Base-by-base conservation (phyloP, 2,888 invertebrate genomes). In the Lasioglossum zephyrum region DNA sequence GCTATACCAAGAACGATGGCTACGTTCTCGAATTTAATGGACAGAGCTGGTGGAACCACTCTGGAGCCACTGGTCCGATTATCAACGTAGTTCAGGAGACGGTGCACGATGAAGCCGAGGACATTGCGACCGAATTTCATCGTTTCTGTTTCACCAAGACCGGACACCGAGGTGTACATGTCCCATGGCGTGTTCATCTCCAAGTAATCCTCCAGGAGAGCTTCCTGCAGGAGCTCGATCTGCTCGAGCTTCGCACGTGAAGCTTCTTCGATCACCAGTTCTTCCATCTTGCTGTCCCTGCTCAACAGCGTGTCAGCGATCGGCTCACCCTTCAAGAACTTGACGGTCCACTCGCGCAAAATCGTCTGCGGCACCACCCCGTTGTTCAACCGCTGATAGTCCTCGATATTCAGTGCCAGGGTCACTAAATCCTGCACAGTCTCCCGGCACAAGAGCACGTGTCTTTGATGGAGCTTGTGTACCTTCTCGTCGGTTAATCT, bases 141-240 rank as follows among this genome's bases (percentile, higher is more conserved):
- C 79, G 73, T 73, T 63, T 96, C 96, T 85, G 95, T 95, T 18
- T 95, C 95, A 79, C 31, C 26, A 0, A 0, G 3, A 0, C 31
- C 26, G 60, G 26, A 5, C 36, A 8, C 36, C 36, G 22, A 9
- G 18, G 8, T 6, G 8, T 2, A 8, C 66, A 95, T 93, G 79
- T 96, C 93, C 97, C 97, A 97, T 0, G 96, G 96, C 85, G 95
- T 94, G 18, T 94, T 93, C 83, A 96, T 95, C 83, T 96, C 93
- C 77, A 96, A 95, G 93, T 97, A 97, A 87, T 96, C 96, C 44
- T 95, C 93, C 87, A 97, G 96, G 89, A 96, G 96, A 2, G 69
- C 72, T 0, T 87, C 69, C 0, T 66, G 73, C 26, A 36, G 96
- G 95, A 96, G 96, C 4, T 92, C 83, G 70, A 74, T 22, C 26